Evolutionary conservation across 2,113 vertebrate species (phyloP).

Genomic region (Nematolebias whitei): DNA sequence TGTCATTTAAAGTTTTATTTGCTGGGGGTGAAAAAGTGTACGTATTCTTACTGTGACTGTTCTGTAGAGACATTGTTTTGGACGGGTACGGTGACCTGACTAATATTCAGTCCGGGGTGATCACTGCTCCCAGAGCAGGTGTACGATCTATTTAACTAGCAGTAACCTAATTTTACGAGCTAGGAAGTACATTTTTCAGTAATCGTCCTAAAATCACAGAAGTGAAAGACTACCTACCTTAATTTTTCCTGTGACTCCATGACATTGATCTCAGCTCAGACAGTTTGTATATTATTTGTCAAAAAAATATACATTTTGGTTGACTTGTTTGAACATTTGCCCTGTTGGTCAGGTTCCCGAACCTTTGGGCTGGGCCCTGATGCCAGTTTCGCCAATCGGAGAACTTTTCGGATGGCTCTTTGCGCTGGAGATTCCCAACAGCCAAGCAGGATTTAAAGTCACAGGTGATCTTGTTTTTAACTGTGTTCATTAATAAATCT

Average conservation of each 20-base stretch:
- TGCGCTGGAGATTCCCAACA: conserved; percentile 89
- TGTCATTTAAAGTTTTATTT: too few relatives aligned
- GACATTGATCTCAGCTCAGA: background rate
- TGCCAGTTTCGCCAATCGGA: conserved; percentile 88
- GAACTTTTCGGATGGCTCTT: conserved; percentile 96
- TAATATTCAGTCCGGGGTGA: too few relatives aligned
- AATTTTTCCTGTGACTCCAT: background rate
- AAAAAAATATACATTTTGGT: background rate
- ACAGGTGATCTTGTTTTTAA: conserved; percentile 78
- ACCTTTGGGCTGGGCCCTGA: conserved; percentile 85
- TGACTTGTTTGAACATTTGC: background rate
- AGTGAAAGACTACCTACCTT: too few relatives aligned
- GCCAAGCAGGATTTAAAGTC: conserved; percentile 90
- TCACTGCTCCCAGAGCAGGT: too few relatives aligned
- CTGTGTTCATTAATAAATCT: background rate
- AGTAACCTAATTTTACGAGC: too few relatives aligned
- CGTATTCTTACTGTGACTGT: too few relatives aligned
- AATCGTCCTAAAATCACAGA: too few relatives aligned
- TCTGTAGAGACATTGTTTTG: too few relatives aligned
- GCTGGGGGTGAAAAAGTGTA: too few relatives aligned
- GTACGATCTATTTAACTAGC: too few relatives aligned
- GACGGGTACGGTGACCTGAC: too few relatives aligned
- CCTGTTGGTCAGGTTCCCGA: conserved; percentile 80
- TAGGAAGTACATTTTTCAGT: background rate
- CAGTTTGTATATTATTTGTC: background rate